Evolutionary conservation across 2,888 invertebrate genomes (phyloP).

Genomic region (Polyommatus iphigenia): DNA sequence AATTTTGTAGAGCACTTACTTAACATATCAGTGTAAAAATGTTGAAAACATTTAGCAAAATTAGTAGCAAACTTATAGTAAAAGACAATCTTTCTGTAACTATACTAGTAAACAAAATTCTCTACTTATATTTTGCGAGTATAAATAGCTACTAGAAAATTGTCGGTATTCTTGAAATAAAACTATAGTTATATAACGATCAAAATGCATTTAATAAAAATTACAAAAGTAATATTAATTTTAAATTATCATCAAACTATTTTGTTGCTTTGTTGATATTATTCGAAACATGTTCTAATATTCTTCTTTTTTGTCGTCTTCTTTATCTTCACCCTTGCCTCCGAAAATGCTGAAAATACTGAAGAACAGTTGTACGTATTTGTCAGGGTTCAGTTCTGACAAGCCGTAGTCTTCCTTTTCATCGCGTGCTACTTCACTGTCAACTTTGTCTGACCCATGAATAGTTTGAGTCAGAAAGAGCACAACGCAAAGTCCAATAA

Average conservation of each 20-base stretch:
- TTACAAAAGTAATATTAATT: no score
- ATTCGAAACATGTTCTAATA: background rate
- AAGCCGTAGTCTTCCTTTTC: background rate
- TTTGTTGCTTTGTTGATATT: background rate
- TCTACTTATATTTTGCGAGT: no score
- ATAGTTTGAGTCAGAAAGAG: constrained; percentile 7
- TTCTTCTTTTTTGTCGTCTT: constrained; percentile 5
- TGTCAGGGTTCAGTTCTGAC: constrained; percentile 3
- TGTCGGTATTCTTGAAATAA: no score
- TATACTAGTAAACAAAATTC: no score
- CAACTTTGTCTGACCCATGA: background rate
- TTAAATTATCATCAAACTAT: background rate
- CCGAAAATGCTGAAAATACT: constrained; percentile 2
- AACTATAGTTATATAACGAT: no score
- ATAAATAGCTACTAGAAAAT: no score
- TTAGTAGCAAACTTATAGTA: no score
- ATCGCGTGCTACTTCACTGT: background rate
- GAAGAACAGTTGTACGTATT: background rate
- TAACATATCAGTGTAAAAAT: background rate
- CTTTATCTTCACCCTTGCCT: background rate
- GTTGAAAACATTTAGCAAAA: no score
- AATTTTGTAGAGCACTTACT: background rate
- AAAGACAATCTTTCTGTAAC: no score
- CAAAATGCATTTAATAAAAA: no score
- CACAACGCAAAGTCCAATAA: background rate